Base-by-base conservation (phyloP, 2,797 vertebrate genomes). In the Labroides dimidiatus region DNA sequence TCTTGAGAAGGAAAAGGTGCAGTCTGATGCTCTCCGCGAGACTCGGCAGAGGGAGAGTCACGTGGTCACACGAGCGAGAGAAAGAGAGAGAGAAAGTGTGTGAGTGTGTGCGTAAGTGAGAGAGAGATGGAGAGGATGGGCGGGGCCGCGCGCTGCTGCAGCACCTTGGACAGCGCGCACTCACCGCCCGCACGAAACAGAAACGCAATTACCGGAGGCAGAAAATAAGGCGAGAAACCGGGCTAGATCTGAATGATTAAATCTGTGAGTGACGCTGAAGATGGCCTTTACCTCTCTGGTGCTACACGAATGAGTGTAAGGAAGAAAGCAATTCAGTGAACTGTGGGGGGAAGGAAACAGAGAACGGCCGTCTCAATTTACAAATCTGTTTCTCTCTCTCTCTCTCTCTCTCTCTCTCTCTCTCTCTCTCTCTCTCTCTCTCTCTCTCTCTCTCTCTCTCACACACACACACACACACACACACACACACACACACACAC, bases 121-220 rank as follows among this genome's bases (percentile, higher is more conserved):
- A 14, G 69, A 14, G 77, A 56, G 67, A 39, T 44, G 52, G 64
- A 56, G 78, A 42, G 78, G 86, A 85, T 85, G 89, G 93, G 90
- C 89, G 91, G 91, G 92, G 88, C 88, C 67, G 86, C 82, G 81
- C 81, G 84, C 82, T 85, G 92, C 89, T 85, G 90, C 89, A 85
- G 93, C 92, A 91, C 92, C 92, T 91, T 91, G 90, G 90, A 92
- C 89, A 88, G 84, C 88, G 82, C 84, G 49, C 86, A 60, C 77
- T 71, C 85, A 66, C 65, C 75, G 63, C 66, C 51, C 51, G 48
- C 77, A 66, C 70, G 64, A 77, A 82, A 67, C 58, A 69, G 59
- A 79, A 88, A 84, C 75, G 76, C 85, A 85, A 85, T 87, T 84
- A 86, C 69, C 69, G 59, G 83, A 83, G 78, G 76, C 67, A 72